Percentiles rank a stretch among this genome's conserved stretches.
These are phyloP conservation scores for Hyla sarda DNA, from an alignment of 2,113 vertebrate genomes.

Conservation along the genomic window DNA sequence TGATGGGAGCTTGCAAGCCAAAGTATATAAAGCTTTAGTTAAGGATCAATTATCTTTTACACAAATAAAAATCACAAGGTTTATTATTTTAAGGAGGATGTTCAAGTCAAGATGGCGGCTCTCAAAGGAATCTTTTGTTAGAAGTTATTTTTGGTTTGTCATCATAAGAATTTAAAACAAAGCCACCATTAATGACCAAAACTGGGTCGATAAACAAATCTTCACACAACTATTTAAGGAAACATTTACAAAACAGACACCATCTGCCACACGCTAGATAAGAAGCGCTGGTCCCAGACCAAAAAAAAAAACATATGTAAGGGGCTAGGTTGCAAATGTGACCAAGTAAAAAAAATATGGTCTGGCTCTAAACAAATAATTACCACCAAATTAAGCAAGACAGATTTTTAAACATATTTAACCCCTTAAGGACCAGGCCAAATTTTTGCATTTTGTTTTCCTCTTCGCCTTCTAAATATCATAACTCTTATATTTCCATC, in stretches of 20 bases:
- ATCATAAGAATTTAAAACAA: constrained; percentile 27
- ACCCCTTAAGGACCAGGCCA: no score
- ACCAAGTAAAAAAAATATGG: background rate
- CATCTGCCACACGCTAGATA: background rate
- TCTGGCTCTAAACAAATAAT: no score
- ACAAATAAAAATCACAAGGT: background rate
- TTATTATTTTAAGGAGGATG: constrained; percentile 23
- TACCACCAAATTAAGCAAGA: no score
- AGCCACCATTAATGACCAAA: constrained; percentile 19
- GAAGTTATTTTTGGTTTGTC: constrained; percentile 21
- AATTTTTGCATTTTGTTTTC: no score
- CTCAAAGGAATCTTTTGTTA: constrained; percentile 41
- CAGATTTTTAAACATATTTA: no score
- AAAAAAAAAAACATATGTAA: background rate
- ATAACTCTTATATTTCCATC: no score
- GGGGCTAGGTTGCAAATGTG: background rate
- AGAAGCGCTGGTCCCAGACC: background rate
- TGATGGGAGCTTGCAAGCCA: background rate
- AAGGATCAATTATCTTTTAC: background rate
- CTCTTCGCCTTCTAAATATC: no score
- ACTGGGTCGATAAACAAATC: constrained; percentile 33
- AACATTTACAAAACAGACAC: background rate
- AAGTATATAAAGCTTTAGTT: background rate
- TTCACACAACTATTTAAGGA: background rate
- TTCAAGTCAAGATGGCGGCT: constrained; percentile 6